A percentile compares a stretch with the other conserved stretches of the same genome.
phyloP scores from a whole-genome alignment of 2,113 vertebrate genomes.

The Chlamydotis undulata region DNA sequence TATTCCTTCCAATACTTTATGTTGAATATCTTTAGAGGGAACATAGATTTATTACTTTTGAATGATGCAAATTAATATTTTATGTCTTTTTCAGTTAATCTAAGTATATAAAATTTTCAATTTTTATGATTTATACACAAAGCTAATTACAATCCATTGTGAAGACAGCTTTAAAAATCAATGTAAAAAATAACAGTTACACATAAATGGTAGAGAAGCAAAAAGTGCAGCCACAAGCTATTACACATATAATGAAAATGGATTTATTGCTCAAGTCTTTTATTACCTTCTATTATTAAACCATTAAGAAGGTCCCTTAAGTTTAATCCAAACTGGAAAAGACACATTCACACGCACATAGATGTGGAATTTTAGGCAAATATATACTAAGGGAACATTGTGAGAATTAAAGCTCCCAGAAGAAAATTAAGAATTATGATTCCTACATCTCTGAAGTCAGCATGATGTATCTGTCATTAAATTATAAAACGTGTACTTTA shows the following conservation, averaged over 20 bases:
- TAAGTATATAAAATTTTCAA: slow-evolving; percentile 50
- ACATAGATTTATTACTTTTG: slow-evolving; percentile 51
- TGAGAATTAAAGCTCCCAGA: slow-evolving; percentile 52
- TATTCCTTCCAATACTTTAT: slow-evolving; percentile 18
- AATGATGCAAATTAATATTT: slow-evolving; percentile 56
- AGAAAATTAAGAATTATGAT: slow-evolving; percentile 59
- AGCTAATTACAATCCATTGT: slow-evolving; percentile 65
- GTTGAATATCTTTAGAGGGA: slow-evolving; percentile 42
- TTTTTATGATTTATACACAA: slow-evolving; percentile 63
- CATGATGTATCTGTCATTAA: not conserved
- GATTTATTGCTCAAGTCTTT: slow-evolving; percentile 68
- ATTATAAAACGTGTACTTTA: not conserved
- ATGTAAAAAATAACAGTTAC: slow-evolving; percentile 63
- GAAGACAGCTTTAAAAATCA: slow-evolving; percentile 70
- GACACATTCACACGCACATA: not conserved
- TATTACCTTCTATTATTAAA: slow-evolving; percentile 69
- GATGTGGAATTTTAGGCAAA: slow-evolving; percentile 28
- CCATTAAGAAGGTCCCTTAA: slow-evolving; percentile 57
- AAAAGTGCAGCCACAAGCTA: slow-evolving; percentile 55
- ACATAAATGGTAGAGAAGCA: slow-evolving; percentile 58
- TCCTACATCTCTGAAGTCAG: not conserved
- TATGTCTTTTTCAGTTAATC: slow-evolving; percentile 58
- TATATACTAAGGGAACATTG: slow-evolving; percentile 2
- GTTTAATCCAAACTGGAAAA: slow-evolving; percentile 59
- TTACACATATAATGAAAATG: slow-evolving; percentile 66